Base-by-base conservation (phyloP, 2,888 invertebrate genomes). In the Meteorus cinctellus region DNA sequence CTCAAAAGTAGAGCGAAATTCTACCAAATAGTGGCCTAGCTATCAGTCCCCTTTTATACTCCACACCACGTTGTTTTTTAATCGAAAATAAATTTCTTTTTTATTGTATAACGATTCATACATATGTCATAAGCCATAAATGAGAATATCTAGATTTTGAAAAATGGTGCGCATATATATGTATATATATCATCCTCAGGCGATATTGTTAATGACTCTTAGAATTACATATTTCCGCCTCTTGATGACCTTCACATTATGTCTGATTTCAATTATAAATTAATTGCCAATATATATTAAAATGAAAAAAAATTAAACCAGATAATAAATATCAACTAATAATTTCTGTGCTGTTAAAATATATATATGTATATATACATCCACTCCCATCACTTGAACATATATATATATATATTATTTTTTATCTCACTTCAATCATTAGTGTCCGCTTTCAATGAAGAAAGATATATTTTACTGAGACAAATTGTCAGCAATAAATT, bases 221-320 rank as follows among this genome's bases (percentile, higher is more conserved):
- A 8, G 24, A 55, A 55, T 55, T 55, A 55, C 19, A 10, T 55
- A 55, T 55, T 55, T 55, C 55, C 55, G 55, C 19, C 19, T 55
- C n/a, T 55, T 55, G 19, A 55, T 55, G 55, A 55, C 55, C 55
- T 8, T 8, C 55, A 55, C 19, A 55, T 55, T 55, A 55, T 55
- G 55, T 55, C 55, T 55, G 55, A 55, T 55, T 55, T 55, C 55
- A 55, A 55, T 55, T 55, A 55, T 55, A 55, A 55, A 55, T 55
- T 55, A 55, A 55, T 55, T 55, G 55, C 55, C 55, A 55, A 19
- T 55, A 55, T 24, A 55, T 55, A 19, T 19, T n/a, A n/a, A 14
- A n/a, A 14, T 16, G 5, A 48, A 48, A 48, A 48, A 48, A 48
- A 48, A 48, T 16, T 16, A 48, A 48, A 48, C 16, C 16, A 0